Conservation (phyloP, 2,113 vertebrate species). For the Megalops atlanticus region DNA sequence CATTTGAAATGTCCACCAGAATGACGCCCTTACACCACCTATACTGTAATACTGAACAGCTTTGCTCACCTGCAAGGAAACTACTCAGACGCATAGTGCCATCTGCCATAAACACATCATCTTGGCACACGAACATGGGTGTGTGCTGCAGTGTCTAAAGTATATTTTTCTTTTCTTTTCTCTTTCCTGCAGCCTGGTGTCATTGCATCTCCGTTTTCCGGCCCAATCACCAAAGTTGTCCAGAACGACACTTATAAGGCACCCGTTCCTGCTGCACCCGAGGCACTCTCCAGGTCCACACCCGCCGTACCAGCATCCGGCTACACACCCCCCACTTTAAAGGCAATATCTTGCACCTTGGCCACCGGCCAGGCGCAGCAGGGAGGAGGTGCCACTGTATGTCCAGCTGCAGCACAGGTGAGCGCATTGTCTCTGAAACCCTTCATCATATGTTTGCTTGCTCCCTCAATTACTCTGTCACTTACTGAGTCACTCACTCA, state of each 20-base stretch:
- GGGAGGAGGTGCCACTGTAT: slow-evolving; percentile 26
- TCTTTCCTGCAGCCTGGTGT: slow-evolving; percentile 68
- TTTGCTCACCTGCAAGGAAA: not conserved
- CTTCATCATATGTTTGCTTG: not conserved
- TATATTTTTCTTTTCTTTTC: not conserved
- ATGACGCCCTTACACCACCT: too few species aligned
- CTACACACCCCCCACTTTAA: slow-evolving; percentile 70
- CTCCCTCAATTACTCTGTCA: too few species aligned
- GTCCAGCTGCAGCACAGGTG: slow-evolving; percentile 69
- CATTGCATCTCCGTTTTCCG: slow-evolving; percentile 74
- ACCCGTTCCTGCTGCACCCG: slow-evolving; percentile 68
- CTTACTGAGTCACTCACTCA: too few species aligned
- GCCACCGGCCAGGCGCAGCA: slow-evolving; percentile 75
- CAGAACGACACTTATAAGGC: slow-evolving; percentile 93
- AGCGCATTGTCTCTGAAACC: not conserved
- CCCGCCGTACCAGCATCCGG: slow-evolving; percentile 58
- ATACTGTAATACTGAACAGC: not conserved
- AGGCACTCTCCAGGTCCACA: slow-evolving; percentile 55
- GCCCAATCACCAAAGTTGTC: slow-evolving; percentile 94
- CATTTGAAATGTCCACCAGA: too few species aligned
- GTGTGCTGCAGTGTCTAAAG: not conserved
- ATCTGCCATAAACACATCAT: too few species aligned
- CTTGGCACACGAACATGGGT: not conserved
- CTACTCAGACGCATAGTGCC: not conserved
- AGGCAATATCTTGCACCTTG: slow-evolving; percentile 83